Base-by-base conservation (phyloP, 92 coral and sea anemone genomes). In the Nematostella vectensis region DNA sequence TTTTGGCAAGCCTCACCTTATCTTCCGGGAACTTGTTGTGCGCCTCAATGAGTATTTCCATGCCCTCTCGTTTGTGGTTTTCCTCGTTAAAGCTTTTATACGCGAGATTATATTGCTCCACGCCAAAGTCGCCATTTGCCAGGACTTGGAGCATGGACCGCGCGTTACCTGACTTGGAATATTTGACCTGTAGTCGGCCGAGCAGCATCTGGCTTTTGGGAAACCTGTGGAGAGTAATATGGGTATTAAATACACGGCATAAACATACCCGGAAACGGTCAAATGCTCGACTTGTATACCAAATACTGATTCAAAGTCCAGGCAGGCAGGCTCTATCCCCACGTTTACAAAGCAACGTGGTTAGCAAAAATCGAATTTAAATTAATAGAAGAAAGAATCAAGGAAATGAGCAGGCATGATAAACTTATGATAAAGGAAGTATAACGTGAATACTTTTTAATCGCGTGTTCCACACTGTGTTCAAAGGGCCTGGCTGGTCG, bases 361-460 rank as follows among this genome's bases (percentile, higher is more conserved):
- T n/a, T n/a, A n/a, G n/a, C n/a, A n/a, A n/a, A n/a, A n/a, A n/a
- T n/a, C n/a, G n/a, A n/a, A n/a, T n/a, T n/a, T n/a, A n/a, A n/a
- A n/a, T n/a, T n/a, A n/a, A n/a, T n/a, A n/a, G n/a, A n/a, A n/a
- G n/a, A n/a, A n/a, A n/a, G n/a, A n/a, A n/a, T n/a, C n/a, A n/a
- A n/a, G n/a, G n/a, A n/a, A n/a, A n/a, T n/a, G n/a, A n/a, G n/a
- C n/a, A n/a, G n/a, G n/a, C n/a, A n/a, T n/a, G n/a, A n/a, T n/a
- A n/a, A n/a, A n/a, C n/a, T n/a, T n/a, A n/a, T n/a, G n/a, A n/a
- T n/a, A n/a, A n/a, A n/a, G n/a, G n/a, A n/a, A n/a, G n/a, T n/a
- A n/a, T n/a, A n/a, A n/a, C n/a, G n/a, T n/a, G n/a, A n/a, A n/a
- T 45, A 88, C 96, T 64, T 88, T 74, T 83, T 81, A 30, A 88